These are phyloP conservation scores for Acrocera orbiculus DNA, from an alignment of 2,888 invertebrate genomes.

Conservation along the genomic window DNA sequence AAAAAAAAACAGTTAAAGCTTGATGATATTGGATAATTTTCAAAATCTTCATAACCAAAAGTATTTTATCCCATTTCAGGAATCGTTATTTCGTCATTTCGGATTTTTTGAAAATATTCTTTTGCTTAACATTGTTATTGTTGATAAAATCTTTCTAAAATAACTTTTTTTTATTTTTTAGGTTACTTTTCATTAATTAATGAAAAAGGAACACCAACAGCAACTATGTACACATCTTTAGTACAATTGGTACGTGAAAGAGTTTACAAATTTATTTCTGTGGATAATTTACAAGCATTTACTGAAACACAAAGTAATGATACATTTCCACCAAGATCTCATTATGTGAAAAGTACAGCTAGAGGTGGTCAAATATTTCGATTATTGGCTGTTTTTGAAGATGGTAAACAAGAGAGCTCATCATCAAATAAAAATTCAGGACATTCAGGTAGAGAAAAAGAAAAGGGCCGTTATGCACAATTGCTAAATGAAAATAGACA, in stretches of 20 bases:
- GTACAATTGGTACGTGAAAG: conserved; percentile 49
- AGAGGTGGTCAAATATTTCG: conserved; percentile 54
- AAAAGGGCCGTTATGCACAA: conserved; percentile 48
- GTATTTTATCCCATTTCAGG: no score
- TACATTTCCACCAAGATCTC: conserved; percentile 20
- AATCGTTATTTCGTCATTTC: no score
- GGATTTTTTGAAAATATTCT: no score
- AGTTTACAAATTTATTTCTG: conserved; percentile 35
- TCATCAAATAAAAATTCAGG: conserved; percentile 9
- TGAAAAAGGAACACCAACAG: conserved; percentile 46
- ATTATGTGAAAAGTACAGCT: conserved; percentile 52
- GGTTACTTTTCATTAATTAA: conserved; percentile 53
- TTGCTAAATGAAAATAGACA: conserved; percentile 56
- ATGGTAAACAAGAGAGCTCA: conserved; percentile 33
- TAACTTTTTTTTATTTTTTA: conserved; percentile 21
- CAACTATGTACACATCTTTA: conserved; percentile 44
- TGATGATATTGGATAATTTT: no score
- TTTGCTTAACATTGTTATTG: neutral
- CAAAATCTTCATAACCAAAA: no score
- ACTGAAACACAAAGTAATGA: conserved; percentile 26
- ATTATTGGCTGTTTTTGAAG: conserved; percentile 56
- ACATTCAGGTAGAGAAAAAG: conserved; percentile 24
- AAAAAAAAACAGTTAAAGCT: no score
- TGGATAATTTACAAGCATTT: conserved; percentile 30
- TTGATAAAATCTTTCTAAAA: neutral